Base-by-base conservation (phyloP, 2,797 vertebrate species). In the Centroberyx gerrardi region DNA sequence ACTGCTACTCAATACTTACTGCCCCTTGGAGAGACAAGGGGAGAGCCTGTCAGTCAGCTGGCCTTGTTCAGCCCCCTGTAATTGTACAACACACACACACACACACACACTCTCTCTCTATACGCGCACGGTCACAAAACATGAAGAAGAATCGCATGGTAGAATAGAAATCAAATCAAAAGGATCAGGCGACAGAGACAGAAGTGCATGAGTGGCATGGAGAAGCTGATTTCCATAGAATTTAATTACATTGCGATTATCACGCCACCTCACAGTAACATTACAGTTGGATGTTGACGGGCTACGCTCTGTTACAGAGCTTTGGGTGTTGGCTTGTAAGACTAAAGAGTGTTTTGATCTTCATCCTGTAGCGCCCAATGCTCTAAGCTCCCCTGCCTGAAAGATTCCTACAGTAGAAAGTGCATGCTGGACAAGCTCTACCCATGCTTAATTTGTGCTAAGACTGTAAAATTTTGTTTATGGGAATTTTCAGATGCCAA, bases 11-110 rank as follows among this genome's bases (percentile, higher is more conserved):
- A 36, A 33, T 76, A 76, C 72, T 61, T 67, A 22, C 70, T 40
- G 76, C 29, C 61, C 82, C 74, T 79, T 15, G 33, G 65, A 84
- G 83, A 83, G 72, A 75, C 71, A 5, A 75, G 81, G 65, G 14
- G 71, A 64, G 68, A 61, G 62, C 40, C 87, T 69, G 85, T 87
- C 85, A 87, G 83, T 90, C 90, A 82, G 81, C 59, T 65, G 2
- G 52, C 52, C 36, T 33, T 3, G 17, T 59, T 72, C 61, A 13
- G 72, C 61, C 59, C 17, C 36, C 38, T 15, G 13, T 62, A 36
- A 76, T 54, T 72, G 59, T 68, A 29, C 78, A 53, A 10, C 51
- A 27, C 51, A 53, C 51, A 4, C 65, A 58, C 40, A 18, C 15
- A 29, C n/a, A 46, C 44, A 17, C 14, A 15, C 14, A 17, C 46